Evolutionary conservation across 2,888 invertebrate genomes (phyloP), one percentile per base, ranked within the genome.

Genomic region (Hirtodrosophila duncani): DNA sequence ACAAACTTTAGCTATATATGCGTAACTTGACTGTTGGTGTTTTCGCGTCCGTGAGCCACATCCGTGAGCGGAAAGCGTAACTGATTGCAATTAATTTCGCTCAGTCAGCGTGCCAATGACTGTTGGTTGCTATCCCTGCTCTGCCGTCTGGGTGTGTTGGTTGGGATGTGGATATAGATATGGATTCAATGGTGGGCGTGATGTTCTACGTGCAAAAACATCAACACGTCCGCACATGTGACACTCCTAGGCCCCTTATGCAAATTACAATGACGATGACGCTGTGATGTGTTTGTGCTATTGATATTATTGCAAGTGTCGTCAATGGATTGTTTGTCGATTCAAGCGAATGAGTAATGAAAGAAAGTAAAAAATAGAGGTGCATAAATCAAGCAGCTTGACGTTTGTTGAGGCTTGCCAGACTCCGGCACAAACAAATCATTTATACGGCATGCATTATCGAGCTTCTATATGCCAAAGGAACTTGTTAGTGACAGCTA

Each of bases 31-130:
- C 69, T 63, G 69, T 45, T 67, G 64, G 51, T 62, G 67, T 49
- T 64, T 50, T 44, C 39, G 68, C 59, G 70, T 51, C 44, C 53
- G 63, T 63, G 52, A 30, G 63, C 57, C 65, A 67, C 63, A 67
- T 69, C 71, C 69, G 65, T 31, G 11, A 48, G 45, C 56, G 74
- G 53, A 66, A 63, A 80, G 50, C 78, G 78, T 74, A 74, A 66
- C 75, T 70, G 80, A 74, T 74, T 77, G 75, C 75, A 77, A 77
- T 80, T 77, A 77, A 80, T 77, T 80, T 70, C 59, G 67, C 74
- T 55, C 70, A 69, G 75, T 67, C 80, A 67, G 74, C 74, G 67
- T 65, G 59, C 58, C 68, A 65, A 65, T 68, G 69, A 58, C 58
- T 67, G 65, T 27, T 16, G 26, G 36, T 36, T 21, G 20, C 20